Conservation (phyloP, 2,797 vertebrate genomes). For the Vultur gryphus region DNA sequence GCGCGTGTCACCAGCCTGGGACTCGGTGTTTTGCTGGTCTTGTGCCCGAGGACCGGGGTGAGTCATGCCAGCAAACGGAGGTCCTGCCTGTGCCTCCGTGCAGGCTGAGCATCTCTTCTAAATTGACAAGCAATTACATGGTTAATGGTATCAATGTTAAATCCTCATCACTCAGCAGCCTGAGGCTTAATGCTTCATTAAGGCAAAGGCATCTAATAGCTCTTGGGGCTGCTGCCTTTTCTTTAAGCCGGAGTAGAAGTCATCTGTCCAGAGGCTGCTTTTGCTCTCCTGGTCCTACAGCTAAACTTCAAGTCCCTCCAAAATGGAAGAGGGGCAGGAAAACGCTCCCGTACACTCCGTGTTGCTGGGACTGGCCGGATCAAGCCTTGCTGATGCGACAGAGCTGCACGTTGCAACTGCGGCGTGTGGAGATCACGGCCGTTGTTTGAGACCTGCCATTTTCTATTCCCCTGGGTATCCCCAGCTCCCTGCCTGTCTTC, state of each 20-base stretch:
- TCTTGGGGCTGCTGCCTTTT: neutral
- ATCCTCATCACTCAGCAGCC: slow-evolving; percentile 51
- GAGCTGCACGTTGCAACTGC: fast-evolving
- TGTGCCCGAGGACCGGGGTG: fast-evolving
- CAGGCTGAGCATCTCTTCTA: slow-evolving; percentile 24
- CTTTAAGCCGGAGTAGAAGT: neutral
- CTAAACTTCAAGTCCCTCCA: neutral
- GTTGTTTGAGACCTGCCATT: neutral
- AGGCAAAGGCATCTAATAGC: slow-evolving; percentile 45
- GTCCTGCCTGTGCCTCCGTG: neutral
- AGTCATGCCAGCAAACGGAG: neutral
- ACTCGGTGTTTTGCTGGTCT: neutral
- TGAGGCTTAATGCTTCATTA: slow-evolving; percentile 54
- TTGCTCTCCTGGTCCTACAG: neutral
- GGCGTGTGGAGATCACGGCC: fast-evolving
- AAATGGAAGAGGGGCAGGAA: neutral
- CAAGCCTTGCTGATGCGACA: neutral
- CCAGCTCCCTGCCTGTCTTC: neutral
- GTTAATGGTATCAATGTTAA: slow-evolving; percentile 58
- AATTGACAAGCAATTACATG: slow-evolving; percentile 56
- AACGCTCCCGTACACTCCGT: fast-evolving
- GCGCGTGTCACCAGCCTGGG: neutral
- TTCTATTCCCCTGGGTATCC: neutral
- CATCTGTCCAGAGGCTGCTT: slow-evolving; percentile 1
- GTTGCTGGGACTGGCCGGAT: neutral